Percentiles rank a stretch among this genome's conserved stretches.
phyloP scores from a whole-genome alignment of 2,797 vertebrate genomes.

The Anableps anableps region DNA sequence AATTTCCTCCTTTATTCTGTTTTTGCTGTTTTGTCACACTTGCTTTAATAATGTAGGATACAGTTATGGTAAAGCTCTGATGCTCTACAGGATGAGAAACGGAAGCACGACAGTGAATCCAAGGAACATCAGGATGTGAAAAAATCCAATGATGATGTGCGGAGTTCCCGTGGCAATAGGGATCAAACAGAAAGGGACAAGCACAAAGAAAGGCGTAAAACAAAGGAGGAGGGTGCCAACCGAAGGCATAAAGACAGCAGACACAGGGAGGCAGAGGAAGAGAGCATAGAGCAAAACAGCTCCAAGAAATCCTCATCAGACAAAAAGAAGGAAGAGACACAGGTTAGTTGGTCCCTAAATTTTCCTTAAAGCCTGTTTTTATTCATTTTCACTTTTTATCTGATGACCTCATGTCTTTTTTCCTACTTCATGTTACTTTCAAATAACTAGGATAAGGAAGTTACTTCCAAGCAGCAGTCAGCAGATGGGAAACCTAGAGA shows the following conservation, averaged over 20 bases:
- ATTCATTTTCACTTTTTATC: background rate
- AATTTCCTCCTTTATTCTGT: background rate
- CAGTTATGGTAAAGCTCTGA: background rate
- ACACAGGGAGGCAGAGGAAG: constrained; percentile 67
- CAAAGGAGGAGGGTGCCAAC: constrained; percentile 8
- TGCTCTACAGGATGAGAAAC: constrained; percentile 72
- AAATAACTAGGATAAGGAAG: constrained; percentile 53
- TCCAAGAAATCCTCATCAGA: constrained; percentile 41
- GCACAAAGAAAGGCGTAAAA: constrained; percentile 22
- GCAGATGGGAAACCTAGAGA: constrained; percentile 28
- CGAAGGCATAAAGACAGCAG: constrained; percentile 20
- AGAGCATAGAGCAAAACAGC: constrained; percentile 35
- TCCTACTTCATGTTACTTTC: constrained; percentile 3
- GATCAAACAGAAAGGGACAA: constrained; percentile 40
- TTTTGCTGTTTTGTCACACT: background rate
- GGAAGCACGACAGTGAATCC: constrained; percentile 49
- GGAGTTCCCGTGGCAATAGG: constrained; percentile 41
- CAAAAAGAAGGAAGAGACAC: constrained; percentile 24
- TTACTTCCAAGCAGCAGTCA: constrained; percentile 29
- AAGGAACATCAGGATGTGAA: constrained; percentile 48
- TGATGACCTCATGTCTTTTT: background rate
- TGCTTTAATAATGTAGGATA: background rate
- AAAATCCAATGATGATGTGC: constrained; percentile 28
- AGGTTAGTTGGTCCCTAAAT: constrained; percentile 43
- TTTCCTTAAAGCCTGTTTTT: background rate